Evolutionary conservation across 2,113 vertebrate species (phyloP), one percentile per base, ranked within the genome.

Genomic region (Oophaga pumilio): DNA sequence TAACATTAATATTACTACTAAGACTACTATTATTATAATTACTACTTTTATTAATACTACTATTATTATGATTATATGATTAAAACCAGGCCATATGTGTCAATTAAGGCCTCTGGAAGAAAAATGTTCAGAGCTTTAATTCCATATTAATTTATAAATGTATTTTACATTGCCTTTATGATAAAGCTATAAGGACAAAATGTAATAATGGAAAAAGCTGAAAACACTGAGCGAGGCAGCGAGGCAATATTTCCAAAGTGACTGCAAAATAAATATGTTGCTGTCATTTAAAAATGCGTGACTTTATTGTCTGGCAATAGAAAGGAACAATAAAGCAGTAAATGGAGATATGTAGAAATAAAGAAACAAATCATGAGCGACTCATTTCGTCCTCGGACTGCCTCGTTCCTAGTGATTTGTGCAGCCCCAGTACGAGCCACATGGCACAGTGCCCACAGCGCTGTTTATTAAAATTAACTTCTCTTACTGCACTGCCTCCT

Each of bases 241-340:
- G 33, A 20, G 33, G 78, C 11, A 60, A 80, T 60, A 80, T 80
- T 80, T 80, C 78, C 15, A 83, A 62, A 50, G 64, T 18, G 43
- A 22, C 66, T 69, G 49, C 50, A 68, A 53, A 83, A 80, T 74
- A 74, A 80, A 80, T 83, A 68, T 83, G 64, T 52, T 83, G 78
- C 57, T 60, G 81, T 83, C 66, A 64, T 79, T 79, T 68, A 79
- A 22, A 56, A 86, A 53, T 69, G 52, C 74, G 33, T 62, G 59
- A 52, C 62, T 57, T 79, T 69, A 60, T 53, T 86, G 85, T 68
- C 52, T 86, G 85, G 74, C 76, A 86, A 69, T 56, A 68, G 76
- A 77, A 80, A 69, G 62, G 76, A 86, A 86, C 85, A 86, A 86
- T 86, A 86, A 68, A n/a, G 60, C 60, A 69, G 62, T 83, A 83